Evolutionary conservation across 2,888 invertebrate genomes (phyloP).

Genomic region (Macrostomum cliftonense): DNA sequence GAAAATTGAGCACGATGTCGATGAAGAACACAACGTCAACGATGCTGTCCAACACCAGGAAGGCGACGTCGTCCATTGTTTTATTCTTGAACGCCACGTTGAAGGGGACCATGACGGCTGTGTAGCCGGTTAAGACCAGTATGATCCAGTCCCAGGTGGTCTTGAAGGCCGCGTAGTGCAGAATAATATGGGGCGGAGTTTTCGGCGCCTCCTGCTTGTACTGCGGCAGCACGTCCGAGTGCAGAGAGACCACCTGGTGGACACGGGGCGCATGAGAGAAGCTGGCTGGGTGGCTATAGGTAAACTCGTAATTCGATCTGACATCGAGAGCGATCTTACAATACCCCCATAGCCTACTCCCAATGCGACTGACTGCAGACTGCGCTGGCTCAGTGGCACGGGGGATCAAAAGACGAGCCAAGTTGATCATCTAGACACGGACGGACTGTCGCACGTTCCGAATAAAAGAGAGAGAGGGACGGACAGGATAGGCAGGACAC

Average conservation of each 20-base stretch:
- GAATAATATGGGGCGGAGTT: conserved; percentile 93
- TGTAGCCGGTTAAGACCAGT: conserved; percentile 95
- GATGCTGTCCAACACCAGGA: conserved; percentile 47
- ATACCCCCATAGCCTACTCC: no score
- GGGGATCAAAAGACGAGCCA: no score
- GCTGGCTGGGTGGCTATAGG: no score
- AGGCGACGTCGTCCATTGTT: conserved; percentile 31
- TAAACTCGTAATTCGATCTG: no score
- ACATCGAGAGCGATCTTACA: no score
- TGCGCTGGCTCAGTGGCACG: no score
- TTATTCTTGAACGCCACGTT: conserved; percentile 83
- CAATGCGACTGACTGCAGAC: no score
- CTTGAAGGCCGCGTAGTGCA: conserved; percentile 99
- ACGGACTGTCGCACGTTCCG: no score
- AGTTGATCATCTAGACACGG: no score
- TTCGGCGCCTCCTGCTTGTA: conserved; percentile 81
- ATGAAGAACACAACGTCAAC: conserved; percentile 99
- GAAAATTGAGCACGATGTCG: conserved; percentile 98
- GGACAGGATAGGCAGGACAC: no score
- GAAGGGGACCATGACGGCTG: conserved; percentile 92
- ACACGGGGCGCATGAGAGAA: background rate
- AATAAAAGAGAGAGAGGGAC: no score
- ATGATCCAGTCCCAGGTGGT: conserved; percentile 97
- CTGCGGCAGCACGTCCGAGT: conserved; percentile 17
- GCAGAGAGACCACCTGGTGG: background rate